A percentile compares a stretch with the other conserved stretches of the same genome.
phyloP scores from a whole-genome alignment of 2,113 vertebrate genomes.

The Pao palembangensis region DNA sequence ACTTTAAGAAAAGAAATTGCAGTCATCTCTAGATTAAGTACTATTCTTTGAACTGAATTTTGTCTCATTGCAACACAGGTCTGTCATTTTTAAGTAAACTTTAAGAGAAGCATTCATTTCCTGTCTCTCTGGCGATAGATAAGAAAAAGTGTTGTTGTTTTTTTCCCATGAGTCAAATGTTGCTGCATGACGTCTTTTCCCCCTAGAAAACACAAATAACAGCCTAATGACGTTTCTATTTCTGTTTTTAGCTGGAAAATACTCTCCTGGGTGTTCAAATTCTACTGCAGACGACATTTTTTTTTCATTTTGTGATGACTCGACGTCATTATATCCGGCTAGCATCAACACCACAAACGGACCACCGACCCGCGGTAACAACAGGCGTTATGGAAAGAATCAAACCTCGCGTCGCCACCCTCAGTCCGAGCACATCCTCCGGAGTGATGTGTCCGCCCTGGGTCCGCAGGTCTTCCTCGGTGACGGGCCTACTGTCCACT shows the following conservation, averaged over 20 bases:
- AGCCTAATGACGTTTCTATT: not conserved
- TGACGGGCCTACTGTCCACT: constrained; percentile 69
- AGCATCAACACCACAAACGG: too few relatives aligned
- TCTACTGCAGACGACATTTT: not conserved
- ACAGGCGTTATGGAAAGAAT: not conserved
- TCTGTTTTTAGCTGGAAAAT: not conserved
- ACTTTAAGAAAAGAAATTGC: too few relatives aligned
- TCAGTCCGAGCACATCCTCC: constrained; percentile 84
- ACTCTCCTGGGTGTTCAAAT: not conserved
- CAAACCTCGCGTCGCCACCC: constrained; percentile 81
- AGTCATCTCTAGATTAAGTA: too few relatives aligned
- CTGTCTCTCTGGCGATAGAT: not conserved
- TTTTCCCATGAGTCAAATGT: too few relatives aligned
- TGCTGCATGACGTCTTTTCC: not conserved
- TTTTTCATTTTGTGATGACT: not conserved
- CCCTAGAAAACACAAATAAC: not conserved
- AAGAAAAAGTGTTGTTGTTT: not conserved
- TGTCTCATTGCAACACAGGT: too few relatives aligned
- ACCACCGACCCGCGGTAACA: too few relatives aligned
- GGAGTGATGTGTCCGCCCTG: constrained; percentile 76
- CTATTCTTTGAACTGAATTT: too few relatives aligned
- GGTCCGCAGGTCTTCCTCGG: constrained; percentile 81
- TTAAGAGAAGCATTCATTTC: not conserved
- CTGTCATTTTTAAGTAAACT: not conserved
- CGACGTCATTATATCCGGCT: too few relatives aligned